Percentiles rank a stretch among this genome's conserved stretches.
phyloP scores from a whole-genome alignment of 2,797 vertebrate species.

The Capromys pilorides region DNA sequence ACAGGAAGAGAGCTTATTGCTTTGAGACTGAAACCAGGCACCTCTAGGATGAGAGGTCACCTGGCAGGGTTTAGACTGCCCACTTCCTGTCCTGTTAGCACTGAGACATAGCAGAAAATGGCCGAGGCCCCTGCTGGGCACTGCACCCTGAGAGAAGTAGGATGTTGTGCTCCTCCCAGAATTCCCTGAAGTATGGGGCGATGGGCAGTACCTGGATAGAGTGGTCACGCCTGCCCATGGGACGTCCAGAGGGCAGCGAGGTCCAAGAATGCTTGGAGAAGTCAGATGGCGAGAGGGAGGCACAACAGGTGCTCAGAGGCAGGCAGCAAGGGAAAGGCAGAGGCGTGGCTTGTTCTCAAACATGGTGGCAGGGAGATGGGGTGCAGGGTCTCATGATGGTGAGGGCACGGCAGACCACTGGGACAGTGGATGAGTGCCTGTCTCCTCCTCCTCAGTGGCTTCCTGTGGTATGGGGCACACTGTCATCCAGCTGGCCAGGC shows the following conservation, averaged over 20 bases:
- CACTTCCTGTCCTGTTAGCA: rapidly evolving
- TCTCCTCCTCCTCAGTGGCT: no score
- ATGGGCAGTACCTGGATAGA: no score
- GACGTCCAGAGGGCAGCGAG: background rate
- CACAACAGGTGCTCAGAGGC: rapidly evolving
- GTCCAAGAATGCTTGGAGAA: background rate
- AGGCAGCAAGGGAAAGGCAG: background rate
- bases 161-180: rapidly evolving
- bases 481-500: rapidly evolving
- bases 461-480: rapidly evolving
- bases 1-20: background rate
- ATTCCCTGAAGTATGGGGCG: background rate
- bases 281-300: background rate
- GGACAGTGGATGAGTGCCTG: rapidly evolving
- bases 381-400: background rate
- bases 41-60: background rate
- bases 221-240: rapidly evolving
- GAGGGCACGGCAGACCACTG: rapidly evolving
- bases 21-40: background rate
- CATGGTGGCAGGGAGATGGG: no score
- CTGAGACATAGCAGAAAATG: rapidly evolving
- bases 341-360: rapidly evolving
- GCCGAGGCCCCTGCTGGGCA: background rate
- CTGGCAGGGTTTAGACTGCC: rapidly evolving
- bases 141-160: background rate